These are phyloP conservation scores for Melospiza melodia DNA, from an alignment of 2,113 vertebrate genomes.

Conservation along the genomic window DNA sequence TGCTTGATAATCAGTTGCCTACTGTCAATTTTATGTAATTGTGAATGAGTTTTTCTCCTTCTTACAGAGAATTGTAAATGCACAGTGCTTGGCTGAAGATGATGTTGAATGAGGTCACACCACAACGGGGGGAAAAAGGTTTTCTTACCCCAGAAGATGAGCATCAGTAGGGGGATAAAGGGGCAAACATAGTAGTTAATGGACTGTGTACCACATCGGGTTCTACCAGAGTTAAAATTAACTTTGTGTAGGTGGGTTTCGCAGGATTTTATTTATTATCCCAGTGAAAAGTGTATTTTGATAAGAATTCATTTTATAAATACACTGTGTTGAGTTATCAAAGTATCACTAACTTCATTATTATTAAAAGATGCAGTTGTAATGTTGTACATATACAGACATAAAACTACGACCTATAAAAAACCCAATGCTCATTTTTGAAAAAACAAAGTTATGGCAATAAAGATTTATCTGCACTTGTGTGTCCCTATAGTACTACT, in stretches of 20 bases:
- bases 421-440: constrained; percentile 70
- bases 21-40: constrained; percentile 48
- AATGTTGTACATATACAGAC: constrained; percentile 70
- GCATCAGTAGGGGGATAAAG: constrained; percentile 65
- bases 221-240: constrained; percentile 74
- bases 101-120: constrained; percentile 85
- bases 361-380: constrained; percentile 62
- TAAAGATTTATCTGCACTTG: constrained; percentile 58
- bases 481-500: constrained; percentile 55
- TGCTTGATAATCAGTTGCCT: constrained; percentile 44
- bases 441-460: constrained; percentile 61
- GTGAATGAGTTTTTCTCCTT: constrained; percentile 62
- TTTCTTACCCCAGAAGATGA: constrained; percentile 74
- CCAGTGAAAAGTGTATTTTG: constrained; percentile 82
- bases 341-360: constrained; percentile 69
- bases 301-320: constrained; percentile 82
- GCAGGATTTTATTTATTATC: constrained; percentile 81
- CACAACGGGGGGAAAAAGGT: constrained; percentile 52
- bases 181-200: constrained; percentile 66
- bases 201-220: constrained; percentile 72
- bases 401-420: constrained; percentile 43
- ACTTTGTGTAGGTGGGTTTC: constrained; percentile 76
- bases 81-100: constrained; percentile 88
- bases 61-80: constrained; percentile 85
- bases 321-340: constrained; percentile 75